Base-by-base conservation (phyloP, 2,113 vertebrate species). In the Cebidichthys violaceus region DNA sequence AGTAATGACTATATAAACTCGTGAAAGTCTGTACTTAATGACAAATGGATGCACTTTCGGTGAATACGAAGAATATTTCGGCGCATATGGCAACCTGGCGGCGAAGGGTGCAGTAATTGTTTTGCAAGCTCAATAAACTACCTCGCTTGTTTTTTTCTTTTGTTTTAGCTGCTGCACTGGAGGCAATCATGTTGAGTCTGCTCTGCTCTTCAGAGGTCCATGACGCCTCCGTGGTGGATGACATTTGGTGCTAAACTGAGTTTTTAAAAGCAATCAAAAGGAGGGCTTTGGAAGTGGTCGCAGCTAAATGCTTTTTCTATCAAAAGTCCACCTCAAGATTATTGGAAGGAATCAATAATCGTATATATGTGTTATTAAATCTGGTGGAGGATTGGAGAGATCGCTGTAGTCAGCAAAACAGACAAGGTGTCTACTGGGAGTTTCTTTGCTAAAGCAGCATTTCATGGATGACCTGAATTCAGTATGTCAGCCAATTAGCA, bases 1-100 rank as follows among this genome's bases (percentile, higher is more conserved):
- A 85, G 76, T 90, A 88, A 87, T 92, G 82, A 85, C 74, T 83
- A 6, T 60, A 84, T 81, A 86, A 72, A 81, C 54, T 61, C 65
- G 61, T 50, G 71, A 82, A 89, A 85, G 83, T 73, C 61, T 66
- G 68, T 39, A 64, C 66, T 80, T 82, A 78, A 89, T 93, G 85
- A 88, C 83, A 77, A 80, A 79, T 83, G 75, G 37, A 86, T 72
- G 27, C 33, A 68, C 72, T 89, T 81, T 61, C 77, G 82, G 70
- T 86, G 67, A 88, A 81, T 79, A 35, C 64, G 78, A 77, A 85
- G 71, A 27, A 35, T 77, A 72, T 77, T 59, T 64, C 33, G 0
- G 13, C 11, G n/a, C 52, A 78, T 75, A 70, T 60, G 60, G 75
- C 45, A 37, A 77, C 50, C 37, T 24, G 20, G 31, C 5, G 35